phyloP scores from a whole-genome alignment of 2,113 vertebrate genomes.

The Cochlearius cochlearius region DNA sequence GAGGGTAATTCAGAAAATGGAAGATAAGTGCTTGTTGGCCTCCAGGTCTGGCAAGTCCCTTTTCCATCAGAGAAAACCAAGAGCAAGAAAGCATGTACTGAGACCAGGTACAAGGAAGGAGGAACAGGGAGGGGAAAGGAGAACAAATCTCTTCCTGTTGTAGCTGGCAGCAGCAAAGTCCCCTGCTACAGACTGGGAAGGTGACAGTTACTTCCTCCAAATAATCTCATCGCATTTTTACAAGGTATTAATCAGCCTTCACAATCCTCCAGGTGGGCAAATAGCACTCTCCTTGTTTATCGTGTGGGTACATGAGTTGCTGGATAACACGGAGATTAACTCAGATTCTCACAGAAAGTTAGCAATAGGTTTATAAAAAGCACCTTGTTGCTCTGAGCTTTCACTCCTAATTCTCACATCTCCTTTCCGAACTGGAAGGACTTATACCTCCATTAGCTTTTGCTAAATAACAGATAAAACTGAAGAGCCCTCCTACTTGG shows the following conservation, averaged over 20 bases:
- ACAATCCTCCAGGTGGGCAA: neutral
- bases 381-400: neutral
- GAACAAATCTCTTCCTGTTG: neutral
- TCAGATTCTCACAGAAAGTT: neutral
- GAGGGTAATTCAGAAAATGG: neutral
- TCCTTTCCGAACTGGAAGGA: neutral
- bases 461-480: neutral
- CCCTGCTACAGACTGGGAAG: neutral
- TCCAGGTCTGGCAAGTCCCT: neutral
- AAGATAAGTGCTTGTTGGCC: neutral
- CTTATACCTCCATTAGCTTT: neutral
- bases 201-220: neutral
- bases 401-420: neutral
- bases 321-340: neutral
- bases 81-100: neutral
- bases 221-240: fast-evolving
- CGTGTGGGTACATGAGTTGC: fast-evolving
- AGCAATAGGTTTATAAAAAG: neutral
- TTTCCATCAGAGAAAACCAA: neutral
- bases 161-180: neutral
- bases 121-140: neutral
- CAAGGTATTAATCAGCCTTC: neutral
- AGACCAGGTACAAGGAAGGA: neutral
- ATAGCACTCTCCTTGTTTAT: neutral
- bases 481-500: neutral